These are phyloP conservation scores for Catostylus mosaicus DNA, from an alignment of 30 jellyfish, hydroid and myxozoan species.

Conservation along the genomic window DNA sequence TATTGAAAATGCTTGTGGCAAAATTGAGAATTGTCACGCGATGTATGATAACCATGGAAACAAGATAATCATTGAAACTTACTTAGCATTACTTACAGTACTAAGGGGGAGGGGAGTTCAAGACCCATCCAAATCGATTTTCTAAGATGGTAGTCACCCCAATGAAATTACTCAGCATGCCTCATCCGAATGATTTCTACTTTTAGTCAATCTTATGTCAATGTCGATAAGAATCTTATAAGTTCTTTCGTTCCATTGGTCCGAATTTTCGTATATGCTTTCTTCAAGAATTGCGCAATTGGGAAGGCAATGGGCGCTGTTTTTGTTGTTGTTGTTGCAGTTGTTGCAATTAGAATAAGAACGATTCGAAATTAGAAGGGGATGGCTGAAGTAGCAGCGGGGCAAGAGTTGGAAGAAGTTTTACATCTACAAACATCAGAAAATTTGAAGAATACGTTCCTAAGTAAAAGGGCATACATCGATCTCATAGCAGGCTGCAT, in stretches of 20 bases:
- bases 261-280: background rate
- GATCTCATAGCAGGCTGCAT: conserved; percentile 45
- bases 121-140: too few species aligned
- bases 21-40: too few species aligned
- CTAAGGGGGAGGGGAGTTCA: too few species aligned
- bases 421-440: conserved; percentile 12
- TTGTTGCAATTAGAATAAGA: background rate
- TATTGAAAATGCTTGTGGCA: too few species aligned
- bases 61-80: too few species aligned
- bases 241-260: background rate
- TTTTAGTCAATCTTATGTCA: background rate
- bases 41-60: too few species aligned
- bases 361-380: background rate
- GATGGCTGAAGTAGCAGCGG: conserved; percentile 49
- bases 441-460: background rate
- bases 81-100: too few species aligned
- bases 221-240: background rate
- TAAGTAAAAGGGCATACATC: background rate
- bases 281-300: background rate
- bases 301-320: background rate
- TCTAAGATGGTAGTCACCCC: too few species aligned
- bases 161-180: too few species aligned
- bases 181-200: too few species aligned
- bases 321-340: background rate
- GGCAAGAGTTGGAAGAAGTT: conserved; percentile 35